Base-by-base conservation (phyloP, 1,140 invertebrate species). In the Orius insidiosus region DNA sequence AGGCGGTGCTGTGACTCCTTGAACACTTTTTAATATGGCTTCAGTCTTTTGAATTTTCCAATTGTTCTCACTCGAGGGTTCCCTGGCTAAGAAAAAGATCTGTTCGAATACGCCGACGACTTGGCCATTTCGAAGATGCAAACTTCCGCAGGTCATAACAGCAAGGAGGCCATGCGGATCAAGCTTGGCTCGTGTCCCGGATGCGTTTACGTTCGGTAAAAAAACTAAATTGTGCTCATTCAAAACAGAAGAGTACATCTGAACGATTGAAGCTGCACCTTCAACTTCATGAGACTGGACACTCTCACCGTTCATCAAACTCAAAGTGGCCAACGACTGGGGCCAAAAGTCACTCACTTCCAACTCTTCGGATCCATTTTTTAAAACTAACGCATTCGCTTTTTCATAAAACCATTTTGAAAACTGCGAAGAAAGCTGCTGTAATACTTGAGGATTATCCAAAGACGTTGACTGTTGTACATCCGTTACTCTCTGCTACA, bases 51-150 rank as follows among this genome's bases (percentile, higher is more conserved):
- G 75, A 32, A 75, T 68, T 58, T 75, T 76, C 67, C 69, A 78
- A 52, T 71, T 75, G 54, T 76, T 74, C 3, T 64, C 58, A 14
- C 54, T 54, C 46, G 58, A 61, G 1, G 74, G 74, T 61, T 77
- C 73, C 44, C 67, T 64, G 3, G 72, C 57, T 10, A 78, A 53
- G 5, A 67, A 68, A 60, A 78, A 78, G 11, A 65, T 53, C 53
- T 76, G 72, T 52, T 76, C 71, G 57, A 76, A 79, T n/a, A 74
- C 56, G 4, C 76, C 76, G n/a, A 67, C 55, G 52, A 62, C 68
- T 16, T 51, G 46, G 8, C 61, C 51, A 11, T 60, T 48, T 1
- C 56, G 55, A 36, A 58, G 53, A 54, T 78, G 75, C 15, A 79
- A 52, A 0, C 72, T 75, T 5, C 76, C 76, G 62, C 72, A 74